Base-by-base conservation (phyloP, 2,888 invertebrate species). In the Tipula lateralis region DNA sequence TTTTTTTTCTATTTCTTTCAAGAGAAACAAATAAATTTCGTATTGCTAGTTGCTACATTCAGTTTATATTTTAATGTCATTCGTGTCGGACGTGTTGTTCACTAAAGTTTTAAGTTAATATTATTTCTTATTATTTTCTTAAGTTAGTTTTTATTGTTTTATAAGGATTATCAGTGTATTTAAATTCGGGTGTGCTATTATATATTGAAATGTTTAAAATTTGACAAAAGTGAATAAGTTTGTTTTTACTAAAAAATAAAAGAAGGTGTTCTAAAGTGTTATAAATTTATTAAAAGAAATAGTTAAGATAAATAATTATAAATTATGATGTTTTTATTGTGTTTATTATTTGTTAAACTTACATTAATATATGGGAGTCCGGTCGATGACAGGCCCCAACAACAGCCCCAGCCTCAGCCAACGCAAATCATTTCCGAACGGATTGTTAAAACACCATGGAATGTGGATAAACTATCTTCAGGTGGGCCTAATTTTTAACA, bases 381-480 rank as follows among this genome's bases (percentile, higher is more conserved):
- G 9, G 24, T 66, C 24, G 66, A 66, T 9, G 66, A 66, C 4
- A 16, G 19, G 4, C 19, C 50, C 66, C 66, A 66, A 16, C 44
- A n/a, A n/a, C n/a, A n/a, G n/a, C n/a, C n/a, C n/a, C n/a, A 50
- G 16, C 16, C n/a, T 16, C 44, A 50, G 24, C 24, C 24, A 24
- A 19, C 66, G 9, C 66, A 66, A 66, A 30, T 82, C n/a, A 82
- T 82, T 30, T 82, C 82, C 0, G n/a, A 82, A 30, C 29, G 82
- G 82, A 30, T 82, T 82, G 82, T 82, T 82, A 82, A 82, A 82
- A 30, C 82, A 13, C 82, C 82, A 82, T 82, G 82, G 82, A 82
- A 82, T 82, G 82, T 82, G 82, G 82, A 82, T 82, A 82, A 82
- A 82, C 30, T 82, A 82, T 82, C 82, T 82, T 32, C 82, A 82